Base-by-base conservation (phyloP, 2,113 vertebrate genomes). In the Strigops habroptila region DNA sequence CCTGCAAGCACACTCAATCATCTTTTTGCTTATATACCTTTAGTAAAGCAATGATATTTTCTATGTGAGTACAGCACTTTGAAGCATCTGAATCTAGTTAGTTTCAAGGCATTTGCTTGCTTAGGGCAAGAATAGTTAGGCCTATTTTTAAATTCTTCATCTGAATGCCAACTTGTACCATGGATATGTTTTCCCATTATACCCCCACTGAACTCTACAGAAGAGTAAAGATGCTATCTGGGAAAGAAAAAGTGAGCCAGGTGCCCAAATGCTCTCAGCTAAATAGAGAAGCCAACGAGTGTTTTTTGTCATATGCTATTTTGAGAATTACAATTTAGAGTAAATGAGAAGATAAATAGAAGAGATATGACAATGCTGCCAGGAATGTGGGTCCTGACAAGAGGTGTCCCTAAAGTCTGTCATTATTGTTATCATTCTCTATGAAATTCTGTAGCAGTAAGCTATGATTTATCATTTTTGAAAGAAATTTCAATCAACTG, bases 101-200 rank as follows among this genome's bases (percentile, higher is more conserved):
- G 18, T 80, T 83, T 80, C 37, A 67, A 63, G 46, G 68, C 27
- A 78, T 55, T 75, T 88, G 8, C 55, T 88, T 70, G 37, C 27
- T 78, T 76, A 24, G 9, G 31, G 37, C n/a, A 81, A 55, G 39
- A 88, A 75, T 64, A 87, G 4, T 19, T 91, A 43, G 15, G 13
- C 5, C 63, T 89, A 68, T 91, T 81, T 95, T 95, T 91, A 89
- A 92, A 71, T 82, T 92, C 14, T 77, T 78, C 55, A 28, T 68
- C 51, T 75, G 27, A 67, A 91, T 90, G 46, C 37, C 39, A 77
- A 1, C 53, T 90, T 52, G 33, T 89, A 59, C 43, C 55, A 57
- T 18, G 63, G 27, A 16, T 84, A 62, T 21, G 10, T 82, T 86
- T 91, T 68, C 67, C 16, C 12, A 15, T 78, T 82, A 25, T 7